Conservation (phyloP, 1,140 invertebrate genomes). For the Drosophila miranda region DNA sequence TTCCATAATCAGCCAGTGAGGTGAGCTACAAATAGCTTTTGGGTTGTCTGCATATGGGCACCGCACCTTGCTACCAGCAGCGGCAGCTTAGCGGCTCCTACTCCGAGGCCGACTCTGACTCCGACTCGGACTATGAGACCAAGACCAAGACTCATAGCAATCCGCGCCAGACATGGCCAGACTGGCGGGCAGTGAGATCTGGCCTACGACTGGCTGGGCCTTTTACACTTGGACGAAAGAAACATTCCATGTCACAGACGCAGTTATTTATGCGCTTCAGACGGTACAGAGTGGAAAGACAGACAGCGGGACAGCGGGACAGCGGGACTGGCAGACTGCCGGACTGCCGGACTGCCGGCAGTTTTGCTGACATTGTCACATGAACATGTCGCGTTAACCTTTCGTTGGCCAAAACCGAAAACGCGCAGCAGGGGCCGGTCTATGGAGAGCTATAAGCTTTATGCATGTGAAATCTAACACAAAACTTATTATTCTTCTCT, state of each 20-base stretch:
- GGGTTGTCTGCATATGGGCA: conserved; percentile 76
- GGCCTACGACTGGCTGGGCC: conserved; percentile 58
- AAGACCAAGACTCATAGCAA: conserved; percentile 42
- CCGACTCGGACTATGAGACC: background rate
- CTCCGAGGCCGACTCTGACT: too few relatives aligned
- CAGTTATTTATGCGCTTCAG: conserved; percentile 79
- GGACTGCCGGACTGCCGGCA: conserved; percentile 50
- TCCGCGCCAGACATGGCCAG: conserved; percentile 74
- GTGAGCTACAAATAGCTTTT: conserved; percentile 72
- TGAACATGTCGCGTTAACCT: conserved; percentile 78
- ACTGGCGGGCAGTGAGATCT: conserved; percentile 67
- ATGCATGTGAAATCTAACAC: conserved; percentile 46
- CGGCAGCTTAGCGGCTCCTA: conserved; percentile 1
- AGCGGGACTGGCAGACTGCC: background rate
- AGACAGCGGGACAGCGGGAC: conserved; percentile 5
- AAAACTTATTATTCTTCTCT: conserved; percentile 69
- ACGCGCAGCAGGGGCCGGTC: conserved; percentile 44
- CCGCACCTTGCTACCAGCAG: conserved; percentile 78
- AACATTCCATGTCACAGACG: conserved; percentile 78
- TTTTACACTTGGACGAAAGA: conserved; percentile 49
- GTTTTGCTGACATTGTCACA: conserved; percentile 75
- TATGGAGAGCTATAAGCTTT: conserved; percentile 29
- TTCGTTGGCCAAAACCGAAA: conserved; percentile 54
- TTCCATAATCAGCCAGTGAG: conserved; percentile 74
- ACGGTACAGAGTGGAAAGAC: conserved; percentile 20